Evolutionary conservation across 2,113 vertebrate genomes (phyloP), one percentile per base, ranked within the genome.

Genomic region (Rhinoderma darwinii): DNA sequence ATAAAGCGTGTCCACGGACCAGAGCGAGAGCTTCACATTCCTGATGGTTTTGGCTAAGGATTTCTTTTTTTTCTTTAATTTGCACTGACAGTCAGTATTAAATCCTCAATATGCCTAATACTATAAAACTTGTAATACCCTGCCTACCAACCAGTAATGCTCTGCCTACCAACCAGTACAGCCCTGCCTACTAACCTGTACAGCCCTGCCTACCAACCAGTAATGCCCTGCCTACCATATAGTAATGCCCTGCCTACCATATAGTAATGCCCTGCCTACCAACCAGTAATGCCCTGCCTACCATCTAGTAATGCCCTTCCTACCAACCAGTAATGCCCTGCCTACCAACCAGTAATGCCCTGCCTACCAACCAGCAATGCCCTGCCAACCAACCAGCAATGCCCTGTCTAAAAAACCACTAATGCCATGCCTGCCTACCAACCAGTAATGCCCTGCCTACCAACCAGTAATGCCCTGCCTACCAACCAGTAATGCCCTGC

Each of bases 1-100:
- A 83, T 80, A 89, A 82, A 63, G 18, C 44, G 47, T 43, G 22
- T 79, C n/a, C 84, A 85, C 83, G 18, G 32, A 74, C 35, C n/a
- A 37, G 5, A 66, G 39, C 47, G 22, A 78, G 32, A 63, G 37
- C 73, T 39, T 79, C 44, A 61, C 66, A 79, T 79, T 78, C 83
- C 59, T 68, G 84, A 78, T 86, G 84, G 84, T 51, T 78, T 79
- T 68, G 72, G 35, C 63, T 59, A 18, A 70, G 41, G 18, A 0
- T 17, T 86, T 9, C 39, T 56, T 51, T 47, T 50, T 15, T 77
- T 41, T 75, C 41, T 76, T 25, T 84, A 2, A 25, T 44, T 35
- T 37, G 41, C 32, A 74, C 68, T 84, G 59, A 68, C 35, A 43
- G 43, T 63, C 72, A 32, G 22, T 41, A 32, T 82, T 61, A 61